Evolutionary conservation across 2,113 vertebrate species (phyloP), one percentile per base, ranked within the genome.

Genomic region (Pionites leucogaster): DNA sequence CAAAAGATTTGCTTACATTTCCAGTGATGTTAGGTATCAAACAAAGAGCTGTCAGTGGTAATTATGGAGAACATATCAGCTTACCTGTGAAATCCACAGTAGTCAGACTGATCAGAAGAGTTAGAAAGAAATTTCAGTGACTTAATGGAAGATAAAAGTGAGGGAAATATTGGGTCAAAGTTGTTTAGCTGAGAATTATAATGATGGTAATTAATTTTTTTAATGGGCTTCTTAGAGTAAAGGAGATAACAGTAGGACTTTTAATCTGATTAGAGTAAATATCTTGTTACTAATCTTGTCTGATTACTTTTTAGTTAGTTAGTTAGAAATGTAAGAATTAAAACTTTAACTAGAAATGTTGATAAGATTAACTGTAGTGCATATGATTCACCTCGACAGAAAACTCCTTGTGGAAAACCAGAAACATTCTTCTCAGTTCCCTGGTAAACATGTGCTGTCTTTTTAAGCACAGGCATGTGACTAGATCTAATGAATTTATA

Each of bases 211-310:
- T 85, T 94, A 3, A 82, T 96, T 92, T 91, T 94, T 70, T 91
- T 27, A 95, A 93, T 85, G 91, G 77, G 6, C 39, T 95, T 95
- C 82, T 92, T 94, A 74, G 46, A 88, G 64, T 75, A 96, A 96
- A 96, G 90, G 81, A 82, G 88, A 86, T 94, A 93, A 91, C 18
- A 63, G 24, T 16, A 55, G 52, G 52, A 67, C 17, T 64, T 87
- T 75, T 62, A 96, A 95, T 97, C 93, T 55, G 27, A 96, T 93
- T 96, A 88, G 41, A 70, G 18, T 63, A 77, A 94, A 60, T 80
- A 65, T 68, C 70, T 94, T 82, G 63, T 83, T 71, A 93, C 93
- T 72, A 86, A 87, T 52, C 63, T 92, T 82, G 37, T 86, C 92
- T 85, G 49, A 68, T 75, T 69, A 81, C 29, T 52, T 22, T 77